phyloP scores from a whole-genome alignment of 2,888 invertebrate genomes.

The Venustoraphidia nigricollis region DNA sequence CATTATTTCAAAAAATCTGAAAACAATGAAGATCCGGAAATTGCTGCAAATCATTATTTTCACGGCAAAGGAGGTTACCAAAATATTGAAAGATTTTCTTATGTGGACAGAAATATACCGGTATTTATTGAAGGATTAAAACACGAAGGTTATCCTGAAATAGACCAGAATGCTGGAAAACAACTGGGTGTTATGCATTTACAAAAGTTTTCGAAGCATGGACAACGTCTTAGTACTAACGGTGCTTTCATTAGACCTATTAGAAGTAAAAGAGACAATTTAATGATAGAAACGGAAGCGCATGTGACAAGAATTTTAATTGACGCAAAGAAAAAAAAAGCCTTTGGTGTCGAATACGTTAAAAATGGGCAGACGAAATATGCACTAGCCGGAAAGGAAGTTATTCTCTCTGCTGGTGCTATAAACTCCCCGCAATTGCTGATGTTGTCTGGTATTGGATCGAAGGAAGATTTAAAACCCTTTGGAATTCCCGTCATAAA shows the following conservation, averaged over 20 bases:
- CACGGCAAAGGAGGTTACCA: constrained; percentile 47
- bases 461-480: constrained; percentile 33
- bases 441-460: constrained; percentile 52
- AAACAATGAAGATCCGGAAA: constrained; percentile 39
- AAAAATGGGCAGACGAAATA: constrained; percentile 29
- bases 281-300: constrained; percentile 34
- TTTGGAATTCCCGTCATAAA: constrained; percentile 38
- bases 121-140: constrained; percentile 41
- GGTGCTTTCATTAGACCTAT: constrained; percentile 51
- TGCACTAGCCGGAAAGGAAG: constrained; percentile 40
- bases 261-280: constrained; percentile 32
- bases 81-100: constrained; percentile 46
- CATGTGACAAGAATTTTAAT: constrained; percentile 41
- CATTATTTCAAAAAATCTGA: constrained; percentile 57
- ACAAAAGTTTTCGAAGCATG: constrained; percentile 45
- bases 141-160: constrained; percentile 41
- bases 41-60: constrained; percentile 32
- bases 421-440: constrained; percentile 47
- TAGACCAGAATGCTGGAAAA: constrained; percentile 39
- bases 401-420: constrained; percentile 41
- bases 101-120: constrained; percentile 39
- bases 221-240: constrained; percentile 44
- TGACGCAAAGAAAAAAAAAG: constrained; percentile 33
- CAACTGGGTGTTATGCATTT: constrained; percentile 44
- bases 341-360: constrained; percentile 35